Conservation (phyloP, 2,113 vertebrate species). For the Peromyscus leucopus region DNA sequence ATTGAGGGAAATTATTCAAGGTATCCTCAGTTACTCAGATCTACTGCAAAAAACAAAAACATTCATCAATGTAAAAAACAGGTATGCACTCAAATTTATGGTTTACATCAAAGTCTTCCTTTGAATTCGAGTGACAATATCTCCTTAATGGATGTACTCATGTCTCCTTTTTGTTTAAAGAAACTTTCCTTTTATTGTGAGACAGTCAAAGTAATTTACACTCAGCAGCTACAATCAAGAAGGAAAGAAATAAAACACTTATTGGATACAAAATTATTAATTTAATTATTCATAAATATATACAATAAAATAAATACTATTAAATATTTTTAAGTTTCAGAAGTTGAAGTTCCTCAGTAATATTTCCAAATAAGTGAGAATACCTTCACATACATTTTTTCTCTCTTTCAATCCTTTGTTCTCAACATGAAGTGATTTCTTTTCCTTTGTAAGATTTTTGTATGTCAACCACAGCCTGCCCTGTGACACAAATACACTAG, state of each 20-base stretch:
- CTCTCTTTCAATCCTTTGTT: conserved; percentile 55
- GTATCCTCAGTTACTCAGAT: background rate
- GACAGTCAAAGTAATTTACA: conserved; percentile 20
- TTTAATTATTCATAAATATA: conserved; percentile 57
- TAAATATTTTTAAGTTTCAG: conserved; percentile 2
- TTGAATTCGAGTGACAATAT: conserved; percentile 33
- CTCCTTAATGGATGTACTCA: background rate
- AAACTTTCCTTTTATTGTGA: conserved; percentile 7
- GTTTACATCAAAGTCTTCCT: conserved; percentile 3
- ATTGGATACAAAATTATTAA: conserved; percentile 43
- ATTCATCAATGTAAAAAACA: background rate
- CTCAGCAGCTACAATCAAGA: background rate
- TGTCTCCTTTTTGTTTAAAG: background rate
- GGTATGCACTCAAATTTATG: background rate
- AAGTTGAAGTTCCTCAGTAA: background rate
- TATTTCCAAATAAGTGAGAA: conserved; percentile 12
- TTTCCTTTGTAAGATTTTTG: conserved; percentile 69
- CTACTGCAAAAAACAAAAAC: background rate
- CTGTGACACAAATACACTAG: conserved; percentile 64
- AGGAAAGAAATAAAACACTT: background rate
- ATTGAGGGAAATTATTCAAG: background rate
- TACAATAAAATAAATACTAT: conserved; percentile 19
- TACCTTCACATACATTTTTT: conserved; percentile 63
- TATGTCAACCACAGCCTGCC: conserved; percentile 71
- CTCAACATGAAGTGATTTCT: conserved; percentile 43